Evolutionary conservation across 2,113 vertebrate species (phyloP), one percentile per base, ranked within the genome.

Genomic region (Natator depressus): DNA sequence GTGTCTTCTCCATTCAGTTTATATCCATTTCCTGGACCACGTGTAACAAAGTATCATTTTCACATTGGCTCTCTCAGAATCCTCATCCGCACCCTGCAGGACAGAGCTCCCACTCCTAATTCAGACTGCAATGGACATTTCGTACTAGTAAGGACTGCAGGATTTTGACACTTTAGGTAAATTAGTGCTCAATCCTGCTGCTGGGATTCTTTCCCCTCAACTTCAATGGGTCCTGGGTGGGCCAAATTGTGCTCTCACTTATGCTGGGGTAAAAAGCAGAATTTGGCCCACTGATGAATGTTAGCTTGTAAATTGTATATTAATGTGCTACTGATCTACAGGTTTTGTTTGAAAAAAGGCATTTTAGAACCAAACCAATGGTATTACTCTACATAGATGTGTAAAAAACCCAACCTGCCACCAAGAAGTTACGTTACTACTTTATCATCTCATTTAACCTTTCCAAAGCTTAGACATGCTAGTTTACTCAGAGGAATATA

Each of bases 261-360:
- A 76, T 17, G 10, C 9, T 91, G 50, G 65, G 31, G 55, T 87
- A 78, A 85, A 89, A 93, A 76, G 85, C 5, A 84, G 47, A 83
- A 85, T 91, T 89, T 93, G 78, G 69, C 75, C 91, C n/a, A 25
- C 22, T 25, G 24, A 47, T 47, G 42, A 47, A 47, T 78, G 25
- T 78, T 47, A 78, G 10, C n/a, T 89, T 95, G 57, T 91, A 57
- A 47, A 87, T 82, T 65, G n/a, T 54, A 35, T n/a, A 54, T 14
- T 84, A 82, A 47, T 84, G 92, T 62, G 51, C 92, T 92, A 65
- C 27, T 12, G 19, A 85, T 79, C 19, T 76, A 89, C 49, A 91
- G 82, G 29, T 95, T 94, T 27, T 89, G 9, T 79, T 80, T 89
- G 69, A 93, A 81, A 38, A 54, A 88, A 89, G 59, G 75, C 84